Base-by-base conservation (phyloP, 53 echinoderm and acorn worm genomes). In the Glandiceps talaboti region DNA sequence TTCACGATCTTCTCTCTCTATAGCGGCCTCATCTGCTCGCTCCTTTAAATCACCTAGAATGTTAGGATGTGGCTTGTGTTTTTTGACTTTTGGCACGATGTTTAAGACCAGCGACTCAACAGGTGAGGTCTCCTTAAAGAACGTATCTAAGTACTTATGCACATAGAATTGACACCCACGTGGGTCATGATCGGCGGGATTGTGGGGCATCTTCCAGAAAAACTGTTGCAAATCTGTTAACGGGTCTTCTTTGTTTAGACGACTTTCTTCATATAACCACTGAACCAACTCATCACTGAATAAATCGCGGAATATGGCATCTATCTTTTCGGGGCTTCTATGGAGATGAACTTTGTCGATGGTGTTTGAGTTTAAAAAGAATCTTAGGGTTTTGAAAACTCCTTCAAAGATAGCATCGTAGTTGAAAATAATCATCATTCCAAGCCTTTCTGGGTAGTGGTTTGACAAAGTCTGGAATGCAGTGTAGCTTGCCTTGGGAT, bases 381-480 rank as follows among this genome's bases (percentile, higher is more conserved):
- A 80, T 10, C 75, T 79, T 30, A 87, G 77, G 30, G 84, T 83
- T 26, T 80, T 72, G 83, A 83, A 87, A n/a, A 84, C 76, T 0
- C 84, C 87, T 30, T 87, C 87, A 74, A 87, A 87, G 73, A 87
- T 33, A 74, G 80, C 76, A 33, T 83, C 80, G 74, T 87, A 83
- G 31, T 87, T 87, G 77, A 87, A 26, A 12, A 64, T 83, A 26
- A 87, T 64, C 72, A 87, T 80, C 25, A 80, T 25, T 0, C 87
- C 87, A 74, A 87, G 80, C 14, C 87, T 75, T 77, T 87, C 87
- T 14, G 87, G 81, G 73, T 87, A 87, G 64, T 87, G 87, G 31
- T 83, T 83, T 1, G 84, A 79, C 1, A 87, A 77, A 0, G 80
- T 76, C 27, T 80, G 80, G 80, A 83, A 83, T 28, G 83, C 87